These are phyloP conservation scores for Yasuhikotakia modesta DNA, from an alignment of 2,797 vertebrate genomes.

Conservation along the genomic window DNA sequence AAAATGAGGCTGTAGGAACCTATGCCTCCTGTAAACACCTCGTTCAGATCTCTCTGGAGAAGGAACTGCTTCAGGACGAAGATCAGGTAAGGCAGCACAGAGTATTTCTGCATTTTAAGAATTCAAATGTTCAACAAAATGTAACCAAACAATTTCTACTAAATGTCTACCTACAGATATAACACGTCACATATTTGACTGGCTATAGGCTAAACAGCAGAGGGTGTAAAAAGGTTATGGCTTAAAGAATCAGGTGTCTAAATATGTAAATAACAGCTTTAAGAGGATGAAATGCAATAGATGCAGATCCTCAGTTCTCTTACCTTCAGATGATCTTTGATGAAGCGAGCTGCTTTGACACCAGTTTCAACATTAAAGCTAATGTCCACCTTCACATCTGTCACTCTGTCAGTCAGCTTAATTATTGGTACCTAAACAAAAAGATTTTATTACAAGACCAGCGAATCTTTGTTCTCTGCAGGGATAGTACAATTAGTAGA, in stretches of 20 bases:
- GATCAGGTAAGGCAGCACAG: constrained; percentile 96
- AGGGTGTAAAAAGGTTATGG: not conserved
- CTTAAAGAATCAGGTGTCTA: not conserved
- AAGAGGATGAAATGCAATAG: not conserved
- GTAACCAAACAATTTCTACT: too few relatives aligned
- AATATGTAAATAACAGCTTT: too few relatives aligned
- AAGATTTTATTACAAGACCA: not conserved
- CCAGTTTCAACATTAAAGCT: constrained; percentile 97
- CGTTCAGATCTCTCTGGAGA: constrained; percentile 95
- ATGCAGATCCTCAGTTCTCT: constrained; percentile 37
- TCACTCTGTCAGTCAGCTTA: constrained; percentile 96
- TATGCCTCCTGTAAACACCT: constrained; percentile 98
- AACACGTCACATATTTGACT: too few relatives aligned
- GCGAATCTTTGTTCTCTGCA: too few relatives aligned
- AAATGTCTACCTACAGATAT: not conserved
- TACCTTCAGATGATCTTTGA: constrained; percentile 95
- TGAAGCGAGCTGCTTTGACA: constrained; percentile 92
- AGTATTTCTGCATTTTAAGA: constrained; percentile 82
- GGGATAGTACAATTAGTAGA: too few relatives aligned
- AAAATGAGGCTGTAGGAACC: constrained; percentile 99
- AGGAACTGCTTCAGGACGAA: constrained; percentile 98
- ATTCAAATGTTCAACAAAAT: too few relatives aligned
- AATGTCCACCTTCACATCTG: constrained; percentile 97
- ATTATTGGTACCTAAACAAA: constrained; percentile 91
- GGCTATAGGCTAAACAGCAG: not conserved